These are phyloP conservation scores for Psettodes erumei DNA, from an alignment of 2,113 vertebrate genomes.

Conservation along the genomic window DNA sequence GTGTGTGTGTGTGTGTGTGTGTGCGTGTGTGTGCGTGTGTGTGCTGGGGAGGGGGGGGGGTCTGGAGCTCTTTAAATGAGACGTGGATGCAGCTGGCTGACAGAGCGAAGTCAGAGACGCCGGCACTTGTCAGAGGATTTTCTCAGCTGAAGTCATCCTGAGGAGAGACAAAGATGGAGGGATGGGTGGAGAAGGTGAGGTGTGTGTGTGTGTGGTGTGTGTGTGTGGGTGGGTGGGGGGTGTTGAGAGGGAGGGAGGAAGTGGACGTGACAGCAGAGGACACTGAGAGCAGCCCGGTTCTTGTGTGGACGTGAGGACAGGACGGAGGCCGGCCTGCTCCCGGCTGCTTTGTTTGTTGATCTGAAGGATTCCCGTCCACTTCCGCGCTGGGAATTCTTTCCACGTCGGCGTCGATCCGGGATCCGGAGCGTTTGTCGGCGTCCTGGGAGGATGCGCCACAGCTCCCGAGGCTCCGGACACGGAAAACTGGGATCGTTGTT, in stretches of 20 bases:
- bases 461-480: background rate
- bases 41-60: no score
- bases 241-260: slow-evolving; percentile 26
- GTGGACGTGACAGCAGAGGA: slow-evolving; percentile 62
- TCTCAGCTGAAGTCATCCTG: slow-evolving; percentile 29
- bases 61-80: background rate
- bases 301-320: no score
- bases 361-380: slow-evolving; percentile 62
- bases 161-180: slow-evolving; percentile 42
- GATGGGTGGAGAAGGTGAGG: slow-evolving; percentile 36
- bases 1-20: no score
- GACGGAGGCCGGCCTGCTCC: slow-evolving; percentile 41
- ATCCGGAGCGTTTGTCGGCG: no score
- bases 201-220: no score
- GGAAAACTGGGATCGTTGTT: background rate
- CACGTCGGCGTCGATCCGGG: no score
- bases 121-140: slow-evolving; percentile 3
- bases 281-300: no score
- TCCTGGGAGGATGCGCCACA: no score
- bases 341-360: slow-evolving; percentile 63
- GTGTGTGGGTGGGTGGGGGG: no score
- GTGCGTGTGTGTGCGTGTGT: no score
- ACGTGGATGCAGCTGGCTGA: slow-evolving; percentile 8
- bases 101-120: background rate
- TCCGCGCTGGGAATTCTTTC: no score